Evolutionary conservation across 2,797 vertebrate genomes (phyloP).

Genomic region (Phoeniculus purpureus): DNA sequence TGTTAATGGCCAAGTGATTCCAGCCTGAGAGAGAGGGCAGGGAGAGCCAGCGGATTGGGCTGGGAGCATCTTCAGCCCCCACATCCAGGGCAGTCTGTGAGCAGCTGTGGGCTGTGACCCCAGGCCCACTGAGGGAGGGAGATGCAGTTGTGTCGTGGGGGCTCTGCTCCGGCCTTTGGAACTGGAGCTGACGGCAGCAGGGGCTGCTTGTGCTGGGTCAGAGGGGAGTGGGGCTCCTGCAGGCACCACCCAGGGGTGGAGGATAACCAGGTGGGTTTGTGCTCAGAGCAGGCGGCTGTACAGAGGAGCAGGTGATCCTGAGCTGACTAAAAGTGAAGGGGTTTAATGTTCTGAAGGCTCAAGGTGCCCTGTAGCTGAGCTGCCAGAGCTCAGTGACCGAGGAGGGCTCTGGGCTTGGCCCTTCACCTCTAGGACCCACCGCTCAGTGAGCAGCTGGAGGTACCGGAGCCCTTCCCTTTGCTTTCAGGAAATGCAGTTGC

Average conservation of each 20-base stretch:
- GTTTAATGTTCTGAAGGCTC: background rate
- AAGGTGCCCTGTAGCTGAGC: background rate
- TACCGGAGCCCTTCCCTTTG: background rate
- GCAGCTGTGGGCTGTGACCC: background rate
- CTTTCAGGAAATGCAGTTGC: background rate
- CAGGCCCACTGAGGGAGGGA: background rate
- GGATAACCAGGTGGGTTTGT: background rate
- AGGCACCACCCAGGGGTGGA: background rate
- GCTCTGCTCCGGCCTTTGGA: constrained; percentile 13
- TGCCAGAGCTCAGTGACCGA: background rate
- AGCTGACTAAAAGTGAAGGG: background rate
- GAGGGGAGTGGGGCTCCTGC: background rate
- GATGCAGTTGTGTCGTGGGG: background rate
- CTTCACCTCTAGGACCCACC: background rate
- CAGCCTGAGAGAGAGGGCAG: background rate
- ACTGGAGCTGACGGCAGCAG: background rate
- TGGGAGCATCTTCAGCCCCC: background rate
- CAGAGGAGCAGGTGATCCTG: background rate
- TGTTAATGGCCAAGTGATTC: background rate
- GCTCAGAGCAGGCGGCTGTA: background rate
- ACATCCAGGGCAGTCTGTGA: background rate
- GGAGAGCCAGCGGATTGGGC: background rate
- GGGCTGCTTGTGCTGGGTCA: background rate
- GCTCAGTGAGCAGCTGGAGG: background rate
- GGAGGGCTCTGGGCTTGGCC: background rate